Conservation (phyloP, 2,888 invertebrate species). For the Venustoraphidia nigricollis region DNA sequence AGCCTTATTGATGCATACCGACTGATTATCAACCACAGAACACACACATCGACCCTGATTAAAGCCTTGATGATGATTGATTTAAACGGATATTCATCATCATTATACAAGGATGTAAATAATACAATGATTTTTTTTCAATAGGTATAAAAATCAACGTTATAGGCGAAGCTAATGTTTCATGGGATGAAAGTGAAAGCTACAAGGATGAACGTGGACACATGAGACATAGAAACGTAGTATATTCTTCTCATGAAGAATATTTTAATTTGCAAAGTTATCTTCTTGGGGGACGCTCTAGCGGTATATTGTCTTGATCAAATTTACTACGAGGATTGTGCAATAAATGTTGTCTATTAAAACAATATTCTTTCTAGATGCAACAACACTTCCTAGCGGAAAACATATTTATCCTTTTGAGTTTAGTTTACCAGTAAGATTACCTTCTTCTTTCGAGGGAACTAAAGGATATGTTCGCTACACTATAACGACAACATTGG, state of each 20-base stretch:
- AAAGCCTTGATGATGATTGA: too few relatives aligned
- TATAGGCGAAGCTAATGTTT: conserved; percentile 10
- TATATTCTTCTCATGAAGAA: conserved; percentile 5
- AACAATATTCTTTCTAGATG: conserved; percentile 12
- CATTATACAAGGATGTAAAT: too few relatives aligned
- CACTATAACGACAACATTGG: conserved; percentile 17
- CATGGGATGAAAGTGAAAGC: conserved; percentile 9
- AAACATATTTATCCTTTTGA: conserved; percentile 20
- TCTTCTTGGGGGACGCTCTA: conserved; percentile 2
- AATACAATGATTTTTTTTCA: not conserved
- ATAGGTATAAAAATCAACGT: conserved; percentile 10
- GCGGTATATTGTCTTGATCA: not conserved
- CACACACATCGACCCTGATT: too few relatives aligned
- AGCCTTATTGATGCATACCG: too few relatives aligned
- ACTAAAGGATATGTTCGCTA: conserved; percentile 17
- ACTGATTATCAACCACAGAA: too few relatives aligned
- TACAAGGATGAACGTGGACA: conserved; percentile 1
- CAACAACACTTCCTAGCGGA: conserved; percentile 16
- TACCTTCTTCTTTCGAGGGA: conserved; percentile 18
- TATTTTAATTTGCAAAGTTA: conserved; percentile 8
- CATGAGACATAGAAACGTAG: conserved; percentile 1
- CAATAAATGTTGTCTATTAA: too few relatives aligned
- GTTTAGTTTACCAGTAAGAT: conserved; percentile 15
- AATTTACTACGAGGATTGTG: too few relatives aligned
- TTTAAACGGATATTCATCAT: too few relatives aligned